Evolutionary conservation across 2,797 vertebrate species (phyloP).

Genomic region (Rhynchonycteris naso): DNA sequence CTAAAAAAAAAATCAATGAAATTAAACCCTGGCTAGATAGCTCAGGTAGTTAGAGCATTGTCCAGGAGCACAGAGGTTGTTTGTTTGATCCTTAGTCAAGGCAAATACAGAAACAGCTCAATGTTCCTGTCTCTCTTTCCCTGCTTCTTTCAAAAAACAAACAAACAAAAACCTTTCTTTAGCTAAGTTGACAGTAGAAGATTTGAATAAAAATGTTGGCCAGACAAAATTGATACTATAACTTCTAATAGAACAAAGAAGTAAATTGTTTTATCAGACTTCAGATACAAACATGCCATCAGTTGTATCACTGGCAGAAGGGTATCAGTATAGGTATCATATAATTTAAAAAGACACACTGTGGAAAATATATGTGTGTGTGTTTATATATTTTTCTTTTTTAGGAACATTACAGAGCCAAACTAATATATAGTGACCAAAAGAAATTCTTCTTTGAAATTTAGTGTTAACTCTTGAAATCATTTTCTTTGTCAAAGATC

Average conservation of each 20-base stretch:
- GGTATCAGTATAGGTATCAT: neutral
- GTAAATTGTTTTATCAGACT: neutral
- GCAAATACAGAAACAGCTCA: no score
- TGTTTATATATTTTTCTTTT: neutral
- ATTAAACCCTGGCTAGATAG: no score
- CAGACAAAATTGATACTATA: neutral
- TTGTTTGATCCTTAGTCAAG: no score
- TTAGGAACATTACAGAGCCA: neutral
- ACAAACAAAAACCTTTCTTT: neutral
- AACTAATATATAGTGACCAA: neutral
- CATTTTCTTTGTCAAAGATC: constrained; percentile 30
- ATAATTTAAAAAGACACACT: neutral
- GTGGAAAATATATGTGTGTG: neutral
- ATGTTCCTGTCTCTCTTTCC: no score
- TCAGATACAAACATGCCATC: neutral
- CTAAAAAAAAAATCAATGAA: neutral
- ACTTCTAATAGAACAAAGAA: neutral
- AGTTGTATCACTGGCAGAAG: neutral
- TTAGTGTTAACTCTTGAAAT: neutral
- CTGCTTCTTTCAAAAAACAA: no score
- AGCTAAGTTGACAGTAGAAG: neutral
- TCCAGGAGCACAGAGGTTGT: no score
- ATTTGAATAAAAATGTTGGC: neutral
- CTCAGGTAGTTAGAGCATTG: no score
- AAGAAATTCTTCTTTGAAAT: neutral